Base-by-base conservation (phyloP, 2,797 vertebrate species). In the Neosilurus hyrtlii region DNA sequence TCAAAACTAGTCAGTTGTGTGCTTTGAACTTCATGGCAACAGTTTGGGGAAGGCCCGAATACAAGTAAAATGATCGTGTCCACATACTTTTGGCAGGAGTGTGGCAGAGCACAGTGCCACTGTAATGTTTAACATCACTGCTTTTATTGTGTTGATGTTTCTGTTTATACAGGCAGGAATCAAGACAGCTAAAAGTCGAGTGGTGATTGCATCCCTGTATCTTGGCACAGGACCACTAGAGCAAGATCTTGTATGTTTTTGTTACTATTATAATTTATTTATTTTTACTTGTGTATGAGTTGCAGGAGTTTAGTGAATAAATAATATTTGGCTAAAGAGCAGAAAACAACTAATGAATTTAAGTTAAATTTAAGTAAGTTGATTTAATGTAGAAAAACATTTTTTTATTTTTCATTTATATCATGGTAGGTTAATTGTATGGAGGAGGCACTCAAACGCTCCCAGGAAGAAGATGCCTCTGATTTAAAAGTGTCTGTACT, bases 161-260 rank as follows among this genome's bases (percentile, higher is more conserved):
- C 6, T 86, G 9, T 84, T 77, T 85, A 24, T 56, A 56, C 90
- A 99, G 98, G 94, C 90, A 22, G 95, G 95, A 56, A 96, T 99
- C 90, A 96, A 93, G 89, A 91, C 91, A 0, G 97, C 97, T 22
- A 95, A 93, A 91, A 94, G 90, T 88, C 93, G 98, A 37, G 96
- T 99, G 51, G 96, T 98, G 90, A 96, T 99, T 95, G 97, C 98
- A 8, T 99, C 98, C 0, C 90, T 99, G 1, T 99, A 99, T 90
- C 93, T 99, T 89, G 97, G 98, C 81, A 97, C 96, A 0, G 97
- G 98, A 68, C 93, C 94, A 30, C 90, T 98, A 82, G 97, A 99
- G 74, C 96, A 98, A 91, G 97, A 99, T 76, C 94, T 99, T 95
- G 98, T 99, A 92, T 92, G 94, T 85, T 56, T 65, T 43, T 20